These are phyloP conservation scores for Drosophila bunnanda DNA, from an alignment of 2,888 invertebrate genomes.

Conservation along the genomic window DNA sequence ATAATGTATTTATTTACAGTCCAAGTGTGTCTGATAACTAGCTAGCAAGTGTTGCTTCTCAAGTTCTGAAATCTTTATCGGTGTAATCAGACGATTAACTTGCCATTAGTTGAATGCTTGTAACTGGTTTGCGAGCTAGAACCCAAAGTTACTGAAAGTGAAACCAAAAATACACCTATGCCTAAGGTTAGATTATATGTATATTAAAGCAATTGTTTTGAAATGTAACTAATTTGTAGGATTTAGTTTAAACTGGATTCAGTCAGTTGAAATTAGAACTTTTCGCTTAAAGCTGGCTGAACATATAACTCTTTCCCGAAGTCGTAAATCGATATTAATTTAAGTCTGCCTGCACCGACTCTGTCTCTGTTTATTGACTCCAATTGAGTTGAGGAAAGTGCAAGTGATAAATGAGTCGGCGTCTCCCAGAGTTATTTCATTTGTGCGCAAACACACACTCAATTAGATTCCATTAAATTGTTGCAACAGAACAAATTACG, in stretches of 20 bases:
- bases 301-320: slow-evolving; percentile 8
- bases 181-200: neutral
- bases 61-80: slow-evolving; percentile 39
- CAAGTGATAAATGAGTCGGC: slow-evolving; percentile 45
- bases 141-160: slow-evolving; percentile 25
- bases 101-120: slow-evolving; percentile 21
- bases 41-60: slow-evolving; percentile 19
- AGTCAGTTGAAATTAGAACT: slow-evolving; percentile 7
- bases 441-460: slow-evolving; percentile 43
- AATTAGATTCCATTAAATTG: slow-evolving; percentile 58
- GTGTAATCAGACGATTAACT: slow-evolving; percentile 47
- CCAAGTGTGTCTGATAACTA: slow-evolving; percentile 27
- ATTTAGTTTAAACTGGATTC: slow-evolving; percentile 12
- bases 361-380: slow-evolving; percentile 43
- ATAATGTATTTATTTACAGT: slow-evolving; percentile 41
- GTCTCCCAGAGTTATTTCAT: slow-evolving; percentile 19
- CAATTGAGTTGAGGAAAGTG: slow-evolving; percentile 49
- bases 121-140: slow-evolving; percentile 14
- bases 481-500: slow-evolving; percentile 46
- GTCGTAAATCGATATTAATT: slow-evolving; percentile 27
- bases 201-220: neutral
- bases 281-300: slow-evolving; percentile 9
- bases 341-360: slow-evolving; percentile 21
- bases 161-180: slow-evolving; percentile 26
- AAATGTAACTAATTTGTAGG: neutral